Conservation (phyloP, 2,113 vertebrate species). For the Tetraodon nigroviridis region DNA sequence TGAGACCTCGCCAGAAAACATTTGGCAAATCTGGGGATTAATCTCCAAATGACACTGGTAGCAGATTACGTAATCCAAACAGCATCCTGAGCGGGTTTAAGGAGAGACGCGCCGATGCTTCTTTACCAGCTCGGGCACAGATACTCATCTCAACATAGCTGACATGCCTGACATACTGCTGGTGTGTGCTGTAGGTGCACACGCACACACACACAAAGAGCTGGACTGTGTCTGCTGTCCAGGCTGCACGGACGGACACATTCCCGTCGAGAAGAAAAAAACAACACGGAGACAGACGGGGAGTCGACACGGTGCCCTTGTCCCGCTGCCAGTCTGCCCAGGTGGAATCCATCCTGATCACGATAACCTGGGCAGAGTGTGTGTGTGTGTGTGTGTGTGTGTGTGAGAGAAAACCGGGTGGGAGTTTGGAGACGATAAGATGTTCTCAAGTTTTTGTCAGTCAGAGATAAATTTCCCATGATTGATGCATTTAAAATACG, state of each 20-base stretch:
- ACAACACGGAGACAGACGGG: conserved; percentile 6
- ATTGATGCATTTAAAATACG: conserved; percentile 6
- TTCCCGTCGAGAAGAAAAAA: conserved; percentile 20
- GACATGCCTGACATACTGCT: conserved; percentile 52
- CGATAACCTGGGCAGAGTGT: conserved; percentile 4
- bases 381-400: neutral
- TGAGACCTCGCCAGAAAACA: conserved; percentile 1
- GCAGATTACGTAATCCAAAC: conserved; percentile 45
- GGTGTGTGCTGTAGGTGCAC: conserved; percentile 20
- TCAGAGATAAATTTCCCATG: neutral
- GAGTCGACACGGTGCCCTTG: conserved; percentile 41
- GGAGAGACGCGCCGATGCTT: neutral
- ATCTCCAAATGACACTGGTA: conserved; percentile 21
- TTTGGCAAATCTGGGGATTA: conserved; percentile 57
- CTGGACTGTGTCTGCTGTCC: neutral
- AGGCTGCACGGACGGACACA: conserved; percentile 5
- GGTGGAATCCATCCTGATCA: conserved; percentile 49
- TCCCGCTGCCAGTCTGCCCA: conserved; percentile 39
- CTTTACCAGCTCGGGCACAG: conserved; percentile 30
- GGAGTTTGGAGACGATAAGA: conserved; percentile 25
- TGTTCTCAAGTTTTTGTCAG: conserved; percentile 25
- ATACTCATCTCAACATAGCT: conserved; percentile 47
- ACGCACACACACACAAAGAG: conserved; percentile 2
- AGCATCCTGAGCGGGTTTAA: conserved; percentile 8
- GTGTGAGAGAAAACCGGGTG: neutral